A percentile compares a stretch with the other conserved stretches of the same genome.
Conservation (phyloP, 2,797 vertebrate species). For the Cygnus olor region DNA sequence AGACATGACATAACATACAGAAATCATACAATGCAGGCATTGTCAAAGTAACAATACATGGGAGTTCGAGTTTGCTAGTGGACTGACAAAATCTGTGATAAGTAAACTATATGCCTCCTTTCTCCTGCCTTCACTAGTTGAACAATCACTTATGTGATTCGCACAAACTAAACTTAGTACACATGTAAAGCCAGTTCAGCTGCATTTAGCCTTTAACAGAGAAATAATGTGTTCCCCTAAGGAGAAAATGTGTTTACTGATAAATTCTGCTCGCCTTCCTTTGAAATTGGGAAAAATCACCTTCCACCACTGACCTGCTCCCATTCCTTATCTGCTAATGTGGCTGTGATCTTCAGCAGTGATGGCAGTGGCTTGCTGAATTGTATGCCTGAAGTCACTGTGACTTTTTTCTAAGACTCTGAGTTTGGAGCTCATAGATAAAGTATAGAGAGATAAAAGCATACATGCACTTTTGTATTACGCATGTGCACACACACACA, state of each 20-base stretch:
- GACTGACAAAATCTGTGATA: background rate
- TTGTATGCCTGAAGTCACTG: background rate
- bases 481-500: too few species aligned
- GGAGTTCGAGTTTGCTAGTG: background rate
- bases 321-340: fast-evolving
- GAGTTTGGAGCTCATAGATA: background rate
- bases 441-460: background rate
- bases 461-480: too few species aligned
- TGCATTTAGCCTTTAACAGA: background rate
- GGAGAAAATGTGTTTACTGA: background rate
- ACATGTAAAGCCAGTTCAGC: background rate
- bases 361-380: background rate
- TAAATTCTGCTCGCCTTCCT: background rate
- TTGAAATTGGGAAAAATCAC: background rate
- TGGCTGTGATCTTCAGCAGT: background rate
- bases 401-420: background rate
- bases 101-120: background rate
- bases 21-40: background rate
- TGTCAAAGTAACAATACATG: background rate
- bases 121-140: background rate
- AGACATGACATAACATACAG: background rate
- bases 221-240: background rate
- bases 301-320: background rate
- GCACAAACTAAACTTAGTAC: background rate
- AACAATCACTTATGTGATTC: too few species aligned